These are phyloP conservation scores for Philotrypesis tridentata DNA, from an alignment of 1,140 invertebrate genomes.

Conservation along the genomic window DNA sequence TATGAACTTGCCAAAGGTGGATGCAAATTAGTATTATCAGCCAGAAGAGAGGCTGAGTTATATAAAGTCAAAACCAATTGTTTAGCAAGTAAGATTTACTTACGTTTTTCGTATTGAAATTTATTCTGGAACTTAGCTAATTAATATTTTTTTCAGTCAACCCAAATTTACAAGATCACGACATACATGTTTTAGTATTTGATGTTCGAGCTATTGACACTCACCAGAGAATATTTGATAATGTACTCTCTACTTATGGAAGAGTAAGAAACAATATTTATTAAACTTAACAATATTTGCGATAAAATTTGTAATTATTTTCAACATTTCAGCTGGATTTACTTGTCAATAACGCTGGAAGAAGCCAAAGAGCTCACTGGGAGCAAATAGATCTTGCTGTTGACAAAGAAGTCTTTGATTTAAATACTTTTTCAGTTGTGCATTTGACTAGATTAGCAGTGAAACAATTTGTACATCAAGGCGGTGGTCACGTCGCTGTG, in stretches of 20 bases:
- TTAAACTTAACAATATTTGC: background rate
- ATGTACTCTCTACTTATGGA: slow-evolving; percentile 83
- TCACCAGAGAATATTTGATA: slow-evolving; percentile 79
- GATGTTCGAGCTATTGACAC: slow-evolving; percentile 79
- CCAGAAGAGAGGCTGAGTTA: slow-evolving; percentile 82
- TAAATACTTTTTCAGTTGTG: slow-evolving; percentile 87
- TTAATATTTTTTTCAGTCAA: slow-evolving; percentile 58
- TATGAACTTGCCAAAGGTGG: slow-evolving; percentile 81
- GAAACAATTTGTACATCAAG: slow-evolving; percentile 78
- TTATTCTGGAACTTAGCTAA: slow-evolving; percentile 49
- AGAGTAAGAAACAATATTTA: slow-evolving; percentile 70
- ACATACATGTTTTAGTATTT: slow-evolving; percentile 83
- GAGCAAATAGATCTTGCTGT: slow-evolving; percentile 84
- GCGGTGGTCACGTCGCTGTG: slow-evolving; percentile 81
- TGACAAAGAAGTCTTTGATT: slow-evolving; percentile 85
- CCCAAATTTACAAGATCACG: slow-evolving; percentile 73
- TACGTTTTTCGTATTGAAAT: slow-evolving; percentile 3
- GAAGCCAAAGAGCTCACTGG: slow-evolving; percentile 86
- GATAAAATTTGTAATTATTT: slow-evolving; percentile 3
- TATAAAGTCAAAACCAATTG: slow-evolving; percentile 83
- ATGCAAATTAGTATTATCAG: slow-evolving; percentile 85
- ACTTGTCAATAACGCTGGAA: slow-evolving; percentile 87
- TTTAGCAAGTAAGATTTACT: slow-evolving; percentile 70
- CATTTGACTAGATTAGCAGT: slow-evolving; percentile 82
- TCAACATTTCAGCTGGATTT: slow-evolving; percentile 79